Evolutionary conservation across 53 echinoderm and acorn worm species (phyloP).

Genomic region (Luidia sarsii): DNA sequence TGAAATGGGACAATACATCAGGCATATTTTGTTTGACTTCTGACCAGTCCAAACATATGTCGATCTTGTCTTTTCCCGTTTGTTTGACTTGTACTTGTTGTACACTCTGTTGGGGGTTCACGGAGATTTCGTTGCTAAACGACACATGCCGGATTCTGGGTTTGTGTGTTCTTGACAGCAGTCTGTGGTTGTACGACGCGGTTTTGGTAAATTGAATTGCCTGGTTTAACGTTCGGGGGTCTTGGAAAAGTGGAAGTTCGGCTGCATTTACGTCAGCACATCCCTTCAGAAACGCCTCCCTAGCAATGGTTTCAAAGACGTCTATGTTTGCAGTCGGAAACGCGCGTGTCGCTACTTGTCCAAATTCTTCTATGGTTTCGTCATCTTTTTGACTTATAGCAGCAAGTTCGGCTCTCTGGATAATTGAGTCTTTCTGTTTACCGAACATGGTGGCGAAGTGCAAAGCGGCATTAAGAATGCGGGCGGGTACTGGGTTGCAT

Average conservation of each 20-base stretch:
- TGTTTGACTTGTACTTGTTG: not conserved
- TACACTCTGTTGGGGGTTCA: not conserved
- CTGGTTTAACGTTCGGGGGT: not conserved
- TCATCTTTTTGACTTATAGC: not conserved
- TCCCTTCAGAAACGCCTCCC: slow-evolving; percentile 1
- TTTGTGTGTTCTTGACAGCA: not conserved
- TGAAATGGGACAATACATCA: not conserved
- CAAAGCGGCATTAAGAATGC: not conserved
- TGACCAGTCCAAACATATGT: not conserved
- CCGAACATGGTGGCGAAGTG: not conserved
- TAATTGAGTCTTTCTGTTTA: not conserved
- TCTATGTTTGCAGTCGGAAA: not conserved
- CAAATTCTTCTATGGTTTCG: not conserved
- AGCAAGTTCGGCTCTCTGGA: not conserved
- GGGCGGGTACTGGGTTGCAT: slow-evolving; percentile 3
- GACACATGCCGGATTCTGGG: not conserved
- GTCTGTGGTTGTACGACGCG: not conserved
- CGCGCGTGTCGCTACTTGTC: not conserved
- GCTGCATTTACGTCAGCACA: not conserved
- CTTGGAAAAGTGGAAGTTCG: not conserved
- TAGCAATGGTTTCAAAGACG: not conserved
- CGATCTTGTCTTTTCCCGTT: not conserved
- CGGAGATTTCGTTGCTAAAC: not conserved
- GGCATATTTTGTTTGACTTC: not conserved
- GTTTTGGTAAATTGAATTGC: slow-evolving; percentile 13